These are phyloP conservation scores for Oikopleura vanhoeffeni DNA, from an alignment of 23 tunicate species.

Conservation along the genomic window DNA sequence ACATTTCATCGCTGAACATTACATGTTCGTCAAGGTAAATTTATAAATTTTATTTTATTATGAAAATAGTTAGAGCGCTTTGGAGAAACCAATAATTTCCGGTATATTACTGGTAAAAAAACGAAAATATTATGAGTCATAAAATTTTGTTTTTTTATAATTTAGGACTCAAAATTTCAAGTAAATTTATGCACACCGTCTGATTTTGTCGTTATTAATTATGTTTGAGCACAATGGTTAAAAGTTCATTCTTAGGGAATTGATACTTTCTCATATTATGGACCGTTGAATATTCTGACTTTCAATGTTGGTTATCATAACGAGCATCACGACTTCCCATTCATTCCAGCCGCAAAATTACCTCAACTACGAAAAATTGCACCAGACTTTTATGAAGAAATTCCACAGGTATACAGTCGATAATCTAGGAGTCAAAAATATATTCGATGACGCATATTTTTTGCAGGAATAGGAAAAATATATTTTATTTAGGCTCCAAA, in stretches of 20 bases:
- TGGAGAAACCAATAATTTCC: no score
- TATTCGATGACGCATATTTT: no score
- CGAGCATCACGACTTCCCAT: slow-evolving; percentile 94
- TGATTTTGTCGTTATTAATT: neutral
- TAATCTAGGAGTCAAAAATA: no score
- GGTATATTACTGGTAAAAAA: no score
- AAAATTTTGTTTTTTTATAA: no score
- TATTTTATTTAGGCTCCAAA: no score
- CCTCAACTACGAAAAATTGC: slow-evolving; percentile 85
- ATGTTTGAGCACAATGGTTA: neutral
- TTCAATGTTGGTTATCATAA: slow-evolving; percentile 93
- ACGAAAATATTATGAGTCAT: no score
- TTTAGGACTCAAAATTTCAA: no score
- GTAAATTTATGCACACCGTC: neutral
- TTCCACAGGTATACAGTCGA: no score
- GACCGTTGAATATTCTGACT: slow-evolving; percentile 49
- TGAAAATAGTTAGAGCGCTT: neutral
- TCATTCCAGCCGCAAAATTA: slow-evolving; percentile 57
- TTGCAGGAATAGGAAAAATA: no score
- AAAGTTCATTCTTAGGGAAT: slow-evolving; percentile 22
- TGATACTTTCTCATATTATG: slow-evolving; percentile 87
- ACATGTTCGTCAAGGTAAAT: slow-evolving; percentile 48
- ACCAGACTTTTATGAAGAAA: slow-evolving; percentile 74
- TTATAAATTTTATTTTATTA: neutral
- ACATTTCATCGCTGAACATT: slow-evolving; percentile 88